Evolutionary conservation across 30 jellyfish, hydroid and myxozoan species (phyloP), one percentile per base, ranked within the genome.

Genomic region (Rhopilema esculentum): DNA sequence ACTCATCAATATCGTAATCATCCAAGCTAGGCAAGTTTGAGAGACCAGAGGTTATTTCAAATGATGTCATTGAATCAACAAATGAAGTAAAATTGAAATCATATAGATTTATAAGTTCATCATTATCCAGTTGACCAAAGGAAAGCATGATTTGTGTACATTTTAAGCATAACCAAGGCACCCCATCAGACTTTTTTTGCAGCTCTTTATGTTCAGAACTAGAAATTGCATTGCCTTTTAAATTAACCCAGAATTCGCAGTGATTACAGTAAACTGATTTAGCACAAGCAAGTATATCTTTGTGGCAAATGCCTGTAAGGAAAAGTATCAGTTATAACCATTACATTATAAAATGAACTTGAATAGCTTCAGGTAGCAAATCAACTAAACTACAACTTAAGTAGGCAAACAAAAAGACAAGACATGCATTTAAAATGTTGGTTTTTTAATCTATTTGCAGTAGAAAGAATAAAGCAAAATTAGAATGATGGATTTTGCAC

Each of bases 1-100:
- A 80, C 40, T 51, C 79, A 62, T 79, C 89, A 79, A 79, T 79
- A 79, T 79, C 80, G 71, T 79, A 79, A 25, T 79, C 89, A 19
- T 48, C 89, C 30, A 79, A 79, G 40, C 53, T 79, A 18, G 89
- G 89, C 80, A 79, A 19, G 27, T 1, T 79, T 52, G 53, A 50
- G 27, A 53, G 89, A 51, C 71, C 33, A 19, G 89, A 79, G 8
- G 80, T 65, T 62, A 27, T 52, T 79, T 79, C 63, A 79, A 79
- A 79, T 61, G 78, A 52, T 51, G 89, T 80, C 12, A 33, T 6
- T 57, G 80, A 53, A 61, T 53, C 80, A 62, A 79, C 79, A 52
- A 19, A 79, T 7, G 89, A 51, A 4, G 89, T 63, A 49, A 79
- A 61, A 65, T 52, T 64, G 12, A 79, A 29, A 79, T 52, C 57